phyloP scores from a whole-genome alignment of 2,113 vertebrate species.

The Pristiophorus japonicus region DNA sequence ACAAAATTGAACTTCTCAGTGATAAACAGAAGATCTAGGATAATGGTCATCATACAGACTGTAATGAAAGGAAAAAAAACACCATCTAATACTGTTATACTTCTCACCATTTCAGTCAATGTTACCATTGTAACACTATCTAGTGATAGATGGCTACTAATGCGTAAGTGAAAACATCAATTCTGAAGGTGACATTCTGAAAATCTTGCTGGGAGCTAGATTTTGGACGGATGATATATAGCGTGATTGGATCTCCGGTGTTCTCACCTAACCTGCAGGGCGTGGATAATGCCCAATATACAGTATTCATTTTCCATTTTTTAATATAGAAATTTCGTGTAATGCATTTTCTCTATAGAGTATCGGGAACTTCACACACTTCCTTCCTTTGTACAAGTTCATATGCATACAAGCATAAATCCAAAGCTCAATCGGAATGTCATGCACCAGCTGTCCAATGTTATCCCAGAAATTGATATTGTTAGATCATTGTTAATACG shows the following conservation, averaged over 20 bases:
- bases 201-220: not conserved
- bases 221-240: not conserved
- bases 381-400: not conserved
- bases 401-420: not conserved
- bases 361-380: not conserved
- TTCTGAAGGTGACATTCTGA: not conserved
- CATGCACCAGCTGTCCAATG: not conserved
- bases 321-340: not conserved
- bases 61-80: not conserved
- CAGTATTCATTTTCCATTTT: not conserved
- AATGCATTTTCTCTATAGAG: not conserved
- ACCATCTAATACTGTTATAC: no score
- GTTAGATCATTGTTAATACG: not conserved
- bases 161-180: not conserved
- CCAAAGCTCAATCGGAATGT: not conserved
- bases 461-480: not conserved
- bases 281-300: not conserved
- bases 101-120: not conserved
- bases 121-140: no score
- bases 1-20: not conserved
- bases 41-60: not conserved
- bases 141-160: not conserved
- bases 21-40: not conserved
- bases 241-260: not conserved
- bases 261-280: not conserved